These are phyloP conservation scores for Oophaga sylvatica DNA, from an alignment of 2,797 vertebrate genomes.

Conservation along the genomic window DNA sequence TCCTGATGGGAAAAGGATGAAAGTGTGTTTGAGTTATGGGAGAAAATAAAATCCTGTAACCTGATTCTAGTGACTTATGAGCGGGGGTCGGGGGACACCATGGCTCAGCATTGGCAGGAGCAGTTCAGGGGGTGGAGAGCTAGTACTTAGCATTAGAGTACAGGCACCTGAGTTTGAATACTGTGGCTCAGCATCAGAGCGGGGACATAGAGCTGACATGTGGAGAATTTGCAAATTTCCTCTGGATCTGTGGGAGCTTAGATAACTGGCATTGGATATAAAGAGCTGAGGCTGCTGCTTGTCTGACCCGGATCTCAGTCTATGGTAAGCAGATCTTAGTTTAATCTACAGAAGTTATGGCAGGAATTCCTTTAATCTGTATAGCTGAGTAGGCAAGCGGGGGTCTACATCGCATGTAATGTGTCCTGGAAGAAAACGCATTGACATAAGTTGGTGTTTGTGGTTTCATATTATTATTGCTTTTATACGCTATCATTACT, in stretches of 20 bases:
- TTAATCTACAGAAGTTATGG: slow-evolving; percentile 58
- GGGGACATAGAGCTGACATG: slow-evolving; percentile 33
- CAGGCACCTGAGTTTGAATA: slow-evolving; percentile 41
- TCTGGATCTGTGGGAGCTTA: slow-evolving; percentile 31
- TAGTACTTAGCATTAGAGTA: slow-evolving; percentile 34
- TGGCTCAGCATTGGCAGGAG: slow-evolving; percentile 39
- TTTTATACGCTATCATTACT: neutral
- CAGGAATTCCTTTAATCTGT: slow-evolving; percentile 57
- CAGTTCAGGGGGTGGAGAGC: slow-evolving; percentile 25
- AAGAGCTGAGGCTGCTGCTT: neutral
- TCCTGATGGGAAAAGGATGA: neutral
- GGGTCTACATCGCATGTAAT: neutral
- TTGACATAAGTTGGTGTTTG: neutral
- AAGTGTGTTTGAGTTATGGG: neutral
- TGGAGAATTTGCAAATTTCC: slow-evolving; percentile 1
- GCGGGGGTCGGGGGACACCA: slow-evolving; percentile 12
- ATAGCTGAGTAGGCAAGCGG: slow-evolving; percentile 10
- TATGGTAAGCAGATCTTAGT: slow-evolving; percentile 54
- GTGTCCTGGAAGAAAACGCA: neutral
- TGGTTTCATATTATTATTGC: neutral
- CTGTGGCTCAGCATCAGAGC: slow-evolving; percentile 46
- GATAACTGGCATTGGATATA: slow-evolving; percentile 22
- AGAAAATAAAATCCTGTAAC: slow-evolving; percentile 46
- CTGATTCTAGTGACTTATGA: slow-evolving; percentile 46
- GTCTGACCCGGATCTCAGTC: slow-evolving; percentile 14